Evolutionary conservation across 2,888 invertebrate genomes (phyloP), one percentile per base, ranked within the genome.

Genomic region (Peribatodes rhomboidaria): DNA sequence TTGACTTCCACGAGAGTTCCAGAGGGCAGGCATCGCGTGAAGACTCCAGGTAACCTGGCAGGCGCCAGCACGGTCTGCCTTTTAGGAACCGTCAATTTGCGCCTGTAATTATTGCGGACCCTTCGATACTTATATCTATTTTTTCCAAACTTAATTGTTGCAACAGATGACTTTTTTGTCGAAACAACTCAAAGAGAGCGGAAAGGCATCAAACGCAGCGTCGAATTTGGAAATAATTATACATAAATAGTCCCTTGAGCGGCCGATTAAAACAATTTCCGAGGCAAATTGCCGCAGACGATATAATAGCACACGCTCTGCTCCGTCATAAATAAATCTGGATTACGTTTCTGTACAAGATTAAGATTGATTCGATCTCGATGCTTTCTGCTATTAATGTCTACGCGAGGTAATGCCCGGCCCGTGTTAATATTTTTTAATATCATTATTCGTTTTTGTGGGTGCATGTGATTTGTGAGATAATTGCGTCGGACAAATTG

Each of bases 231-330:
- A 93, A 92, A 93, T 93, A 93, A 93, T 93, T 93, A 93, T 93
- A 93, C 91, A 93, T 93, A 93, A 93, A 93, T 92, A 93, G 93
- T 93, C 93, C 93, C 93, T 93, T 93, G 93, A 93, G 93, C 93
- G 93, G 87, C 87, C 93, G 93, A 93, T 93, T 93, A 93, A 93
- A 92, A 93, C 93, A 93, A 93, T 93, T 93, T 92, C 92, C 89
- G 91, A 92, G 84, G 92, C 89, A 93, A 93, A 93, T 93, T 93
- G 93, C 92, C 83, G 90, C 93, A 90, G 93, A 93, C 92, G 93
- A 90, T 83, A 92, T 93, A 93, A 93, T 93, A 93, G 93, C 93
- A 92, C 92, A 92, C 92, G 89, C 88, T 84, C 85, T 84, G 73
- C 88, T 86, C 85, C 83, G 85, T 92, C 93, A 91, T 93, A 93